Evolutionary conservation across 1,140 invertebrate genomes (phyloP).

Genomic region (Drosophila repleta): DNA sequence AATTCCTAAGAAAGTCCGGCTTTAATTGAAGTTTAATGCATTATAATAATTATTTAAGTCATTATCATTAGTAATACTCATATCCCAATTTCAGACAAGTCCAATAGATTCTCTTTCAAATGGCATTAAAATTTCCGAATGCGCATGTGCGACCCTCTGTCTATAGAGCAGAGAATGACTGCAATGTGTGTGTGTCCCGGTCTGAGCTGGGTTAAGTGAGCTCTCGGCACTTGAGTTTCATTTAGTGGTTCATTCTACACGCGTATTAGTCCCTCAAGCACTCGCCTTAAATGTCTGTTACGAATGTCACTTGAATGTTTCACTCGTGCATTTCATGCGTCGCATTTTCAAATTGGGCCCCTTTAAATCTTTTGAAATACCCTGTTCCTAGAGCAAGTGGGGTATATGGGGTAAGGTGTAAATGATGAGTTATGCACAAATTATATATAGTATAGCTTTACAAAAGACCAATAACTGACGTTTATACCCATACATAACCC

Average conservation of each 20-base stretch:
- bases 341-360: constrained; percentile 13
- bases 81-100: neutral
- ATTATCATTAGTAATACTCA: too few relatives aligned
- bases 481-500: too few relatives aligned
- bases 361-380: constrained; percentile 4
- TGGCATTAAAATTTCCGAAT: constrained; percentile 2
- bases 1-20: too few relatives aligned
- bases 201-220: constrained; percentile 26
- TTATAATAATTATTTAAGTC: too few relatives aligned
- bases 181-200: neutral
- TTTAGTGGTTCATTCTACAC: constrained; percentile 15
- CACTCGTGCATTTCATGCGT: constrained; percentile 26
- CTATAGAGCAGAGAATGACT: neutral
- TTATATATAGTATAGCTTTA: too few relatives aligned
- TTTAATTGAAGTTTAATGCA: too few relatives aligned
- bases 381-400: too few relatives aligned
- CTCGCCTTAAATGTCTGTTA: constrained; percentile 44
- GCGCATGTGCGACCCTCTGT: constrained; percentile 44
- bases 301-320: constrained; percentile 66
- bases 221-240: constrained; percentile 47
- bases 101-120: too few relatives aligned
- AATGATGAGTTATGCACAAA: too few relatives aligned
- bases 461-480: too few relatives aligned
- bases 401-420: too few relatives aligned
- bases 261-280: constrained; percentile 13